Base-by-base conservation (phyloP, 2,888 invertebrate species). In the Diaprepes abbreviatus region DNA sequence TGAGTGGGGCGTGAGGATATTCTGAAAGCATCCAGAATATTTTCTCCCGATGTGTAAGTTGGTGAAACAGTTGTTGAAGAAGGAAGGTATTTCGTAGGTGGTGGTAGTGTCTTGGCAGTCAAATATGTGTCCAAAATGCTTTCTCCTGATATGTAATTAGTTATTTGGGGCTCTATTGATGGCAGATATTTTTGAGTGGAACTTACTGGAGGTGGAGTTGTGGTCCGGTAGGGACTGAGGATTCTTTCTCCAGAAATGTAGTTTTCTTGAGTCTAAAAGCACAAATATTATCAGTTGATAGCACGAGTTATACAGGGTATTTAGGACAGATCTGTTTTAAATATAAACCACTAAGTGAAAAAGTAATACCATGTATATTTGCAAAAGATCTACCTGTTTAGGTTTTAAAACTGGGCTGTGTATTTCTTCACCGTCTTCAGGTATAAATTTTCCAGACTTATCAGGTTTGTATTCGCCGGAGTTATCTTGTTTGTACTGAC, bases 171-270 rank as follows among this genome's bases (percentile, higher is more conserved):
- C n/a, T 45, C 17, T 2, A 35, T 5, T n/a, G 66, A 36, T 7
- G 72, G 70, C 4, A 70, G 50, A 16, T 70, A 72, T 14, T 62
- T 40, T 33, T 65, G 55, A 31, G 69, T 72, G n/a, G 58, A 33
- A 17, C 48, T 6, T 12, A 10, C 10, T 19, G 48, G 55, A 6
- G 58, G 52, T 38, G 33, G 28, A n/a, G 60, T 19, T 10, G 68
- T 68, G 0, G 68, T 62, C 16, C 35, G 36, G 52, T 59, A 65
- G 2, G 17, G 48, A 28, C 59, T 52, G 2, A 69, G 55, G 14
- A 71, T 62, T 43, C 68, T 43, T 57, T 71, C 71, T 0, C 71
- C 71, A 31, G 68, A 64, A 14, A 55, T 68, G 33, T 62, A 70
- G 43, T 66, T 66, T n/a, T 70, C 36, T 48, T 59, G 64, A 0